These are phyloP conservation scores for Drosophila demipolita DNA, from an alignment of 2,888 invertebrate genomes.

Conservation along the genomic window DNA sequence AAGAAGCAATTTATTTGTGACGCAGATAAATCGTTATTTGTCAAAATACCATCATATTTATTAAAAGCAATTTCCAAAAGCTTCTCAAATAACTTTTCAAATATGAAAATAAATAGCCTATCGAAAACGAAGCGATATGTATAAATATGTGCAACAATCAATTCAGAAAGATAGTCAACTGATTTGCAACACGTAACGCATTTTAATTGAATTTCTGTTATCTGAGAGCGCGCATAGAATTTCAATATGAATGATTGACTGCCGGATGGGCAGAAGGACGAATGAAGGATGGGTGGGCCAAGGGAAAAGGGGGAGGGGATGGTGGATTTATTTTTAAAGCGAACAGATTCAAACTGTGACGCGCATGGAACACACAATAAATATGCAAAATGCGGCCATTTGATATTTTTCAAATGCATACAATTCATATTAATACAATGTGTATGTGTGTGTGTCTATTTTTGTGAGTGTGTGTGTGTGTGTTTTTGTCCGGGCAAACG, in stretches of 20 bases:
- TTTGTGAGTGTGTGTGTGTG: background rate
- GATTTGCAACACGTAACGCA: conserved; percentile 70
- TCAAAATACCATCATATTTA: conserved; percentile 7
- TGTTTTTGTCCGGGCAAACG: conserved; percentile 6
- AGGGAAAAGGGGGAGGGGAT: background rate
- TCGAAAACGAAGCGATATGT: background rate
- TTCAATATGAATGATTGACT: conserved; percentile 46
- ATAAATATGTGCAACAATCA: conserved; percentile 54
- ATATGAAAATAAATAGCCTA: conserved; percentile 13
- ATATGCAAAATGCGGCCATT: conserved; percentile 76
- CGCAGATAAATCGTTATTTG: background rate
- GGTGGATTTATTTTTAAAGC: background rate
- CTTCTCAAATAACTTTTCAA: conserved; percentile 9
- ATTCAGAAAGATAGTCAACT: conserved; percentile 53
- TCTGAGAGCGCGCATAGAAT: conserved; percentile 58
- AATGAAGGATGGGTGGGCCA: background rate
- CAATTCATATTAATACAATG: conserved; percentile 14
- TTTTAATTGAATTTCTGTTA: conserved; percentile 75
- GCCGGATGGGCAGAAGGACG: conserved; percentile 27
- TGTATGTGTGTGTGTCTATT: background rate
- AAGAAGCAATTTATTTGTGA: background rate
- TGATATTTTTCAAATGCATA: conserved; percentile 67
- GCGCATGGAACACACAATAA: conserved; percentile 57
- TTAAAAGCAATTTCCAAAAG: conserved; percentile 1
- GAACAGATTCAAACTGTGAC: conserved; percentile 30